These are phyloP conservation scores for Leptobrachium ailaonicum DNA, from an alignment of 2,113 vertebrate genomes.

Conservation along the genomic window DNA sequence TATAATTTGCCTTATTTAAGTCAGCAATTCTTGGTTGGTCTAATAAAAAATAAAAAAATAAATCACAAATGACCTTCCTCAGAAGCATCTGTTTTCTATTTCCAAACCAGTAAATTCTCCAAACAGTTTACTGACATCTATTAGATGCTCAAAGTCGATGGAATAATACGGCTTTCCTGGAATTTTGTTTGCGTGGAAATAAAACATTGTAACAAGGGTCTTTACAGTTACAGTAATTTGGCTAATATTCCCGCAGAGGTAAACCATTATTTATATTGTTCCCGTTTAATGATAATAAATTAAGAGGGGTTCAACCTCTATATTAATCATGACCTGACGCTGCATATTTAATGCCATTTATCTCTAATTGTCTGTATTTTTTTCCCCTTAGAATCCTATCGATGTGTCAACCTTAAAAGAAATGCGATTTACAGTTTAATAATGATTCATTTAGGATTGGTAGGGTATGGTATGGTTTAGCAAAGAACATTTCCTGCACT, in stretches of 20 bases:
- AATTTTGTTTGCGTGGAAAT: neutral
- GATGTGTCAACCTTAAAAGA: too few relatives aligned
- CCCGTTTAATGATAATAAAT: neutral
- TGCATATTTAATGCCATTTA: too few relatives aligned
- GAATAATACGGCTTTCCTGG: neutral
- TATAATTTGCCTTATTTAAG: too few relatives aligned
- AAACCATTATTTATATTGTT: neutral
- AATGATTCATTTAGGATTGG: too few relatives aligned
- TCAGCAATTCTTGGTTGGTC: neutral
- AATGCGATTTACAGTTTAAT: too few relatives aligned
- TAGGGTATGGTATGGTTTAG: too few relatives aligned
- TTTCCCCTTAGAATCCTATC: too few relatives aligned
- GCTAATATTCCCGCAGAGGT: neutral
- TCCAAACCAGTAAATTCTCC: slow-evolving; percentile 22
- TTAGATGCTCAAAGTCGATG: slow-evolving; percentile 19
- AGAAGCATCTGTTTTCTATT: slow-evolving; percentile 34
- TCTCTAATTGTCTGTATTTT: too few relatives aligned
- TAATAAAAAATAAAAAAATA: slow-evolving; percentile 5
- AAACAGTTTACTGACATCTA: slow-evolving; percentile 26
- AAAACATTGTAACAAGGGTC: neutral
- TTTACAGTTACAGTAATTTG: neutral
- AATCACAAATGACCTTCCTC: slow-evolving; percentile 8
- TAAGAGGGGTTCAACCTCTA: too few relatives aligned
- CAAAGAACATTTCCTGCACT: too few relatives aligned
- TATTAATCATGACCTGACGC: too few relatives aligned